Percentiles rank a stretch among this genome's conserved stretches.
Evolutionary conservation across 2,888 invertebrate genomes (phyloP).

Genomic region (Cephus pulcher): DNA sequence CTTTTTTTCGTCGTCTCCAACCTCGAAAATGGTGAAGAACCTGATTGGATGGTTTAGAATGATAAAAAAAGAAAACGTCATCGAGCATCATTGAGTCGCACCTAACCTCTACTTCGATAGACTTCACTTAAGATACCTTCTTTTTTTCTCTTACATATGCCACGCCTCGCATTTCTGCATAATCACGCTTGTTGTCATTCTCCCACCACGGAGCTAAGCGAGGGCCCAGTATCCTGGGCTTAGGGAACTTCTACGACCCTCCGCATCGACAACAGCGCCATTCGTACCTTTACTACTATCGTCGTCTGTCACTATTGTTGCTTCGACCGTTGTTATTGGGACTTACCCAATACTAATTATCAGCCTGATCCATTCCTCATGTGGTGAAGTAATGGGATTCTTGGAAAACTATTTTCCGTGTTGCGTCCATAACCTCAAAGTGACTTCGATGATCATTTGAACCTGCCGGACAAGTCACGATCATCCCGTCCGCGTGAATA

Average conservation of each 20-base stretch:
- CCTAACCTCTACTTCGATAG: constrained; percentile 4
- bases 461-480: neutral
- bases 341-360: neutral
- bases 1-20: neutral
- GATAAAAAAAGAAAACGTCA: neutral
- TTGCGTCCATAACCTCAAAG: neutral
- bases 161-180: constrained; percentile 61
- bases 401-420: neutral
- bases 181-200: constrained; percentile 51
- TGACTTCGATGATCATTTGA: neutral
- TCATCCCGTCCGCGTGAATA: neutral
- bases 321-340: neutral
- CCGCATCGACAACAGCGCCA: neutral
- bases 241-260: neutral
- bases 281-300: no score
- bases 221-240: neutral
- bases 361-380: neutral
- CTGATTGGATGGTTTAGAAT: neutral
- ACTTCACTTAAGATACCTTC: constrained; percentile 28
- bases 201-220: constrained; percentile 17
- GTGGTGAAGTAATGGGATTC: neutral
- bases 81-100: neutral
- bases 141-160: constrained; percentile 37
- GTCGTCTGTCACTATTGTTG: neutral
- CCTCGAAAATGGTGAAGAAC: neutral